Evolutionary conservation across 2,113 vertebrate species (phyloP).

Genomic region (Strigops habroptila): DNA sequence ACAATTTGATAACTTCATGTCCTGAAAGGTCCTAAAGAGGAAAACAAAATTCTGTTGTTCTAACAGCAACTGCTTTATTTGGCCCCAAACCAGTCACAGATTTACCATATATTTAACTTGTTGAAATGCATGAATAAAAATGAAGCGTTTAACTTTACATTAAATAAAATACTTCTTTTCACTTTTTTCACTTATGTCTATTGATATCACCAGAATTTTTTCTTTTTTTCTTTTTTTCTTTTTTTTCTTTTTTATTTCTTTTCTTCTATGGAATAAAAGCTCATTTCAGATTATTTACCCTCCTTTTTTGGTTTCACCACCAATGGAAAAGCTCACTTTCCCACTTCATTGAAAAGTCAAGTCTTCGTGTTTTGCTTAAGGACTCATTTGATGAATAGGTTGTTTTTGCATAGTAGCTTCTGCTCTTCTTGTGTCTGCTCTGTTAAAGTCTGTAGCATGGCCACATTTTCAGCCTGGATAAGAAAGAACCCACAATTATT

Average conservation of each 20-base stretch:
- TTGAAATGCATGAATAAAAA: background rate
- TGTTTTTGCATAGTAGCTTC: background rate
- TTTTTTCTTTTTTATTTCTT: no score
- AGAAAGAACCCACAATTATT: background rate
- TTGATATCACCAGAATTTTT: background rate
- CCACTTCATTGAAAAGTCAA: background rate
- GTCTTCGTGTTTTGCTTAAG: background rate
- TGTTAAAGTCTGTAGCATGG: background rate
- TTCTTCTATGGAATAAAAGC: background rate
- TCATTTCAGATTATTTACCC: background rate
- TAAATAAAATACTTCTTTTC: background rate
- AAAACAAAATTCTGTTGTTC: background rate
- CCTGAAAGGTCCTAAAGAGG: background rate
- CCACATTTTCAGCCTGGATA: background rate
- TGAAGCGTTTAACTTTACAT: background rate
- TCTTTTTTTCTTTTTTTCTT: background rate
- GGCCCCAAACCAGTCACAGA: background rate
- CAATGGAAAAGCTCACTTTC: background rate
- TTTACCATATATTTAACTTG: background rate
- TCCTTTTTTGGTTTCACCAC: background rate
- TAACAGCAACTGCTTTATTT: background rate
- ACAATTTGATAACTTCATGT: background rate
- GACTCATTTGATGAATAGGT: background rate
- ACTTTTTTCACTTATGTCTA: background rate
- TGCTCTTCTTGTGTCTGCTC: background rate